Evolutionary conservation across 2,888 invertebrate genomes (phyloP), one percentile per base, ranked within the genome.

Genomic region (Athalia cordata): DNA sequence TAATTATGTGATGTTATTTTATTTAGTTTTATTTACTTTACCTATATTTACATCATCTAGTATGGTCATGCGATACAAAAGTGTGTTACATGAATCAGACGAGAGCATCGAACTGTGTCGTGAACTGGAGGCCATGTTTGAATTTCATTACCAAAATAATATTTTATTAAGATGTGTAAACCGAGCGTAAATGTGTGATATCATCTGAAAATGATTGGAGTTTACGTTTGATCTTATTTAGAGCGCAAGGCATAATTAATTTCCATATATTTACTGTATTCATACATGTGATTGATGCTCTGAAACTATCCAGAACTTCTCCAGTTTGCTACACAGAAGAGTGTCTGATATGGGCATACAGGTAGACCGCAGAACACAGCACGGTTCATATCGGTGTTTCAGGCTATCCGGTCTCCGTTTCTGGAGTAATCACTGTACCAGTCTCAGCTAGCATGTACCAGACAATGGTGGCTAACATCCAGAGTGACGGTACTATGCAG

Each of bases 401-500:
- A 94, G 94, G 94, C 43, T 95, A 95, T 92, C 96, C 96, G 74
- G 95, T 96, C 85, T 95, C 96, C 84, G 97, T 97, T 86, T 95
- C 97, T 86, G 98, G 98, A 80, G 97, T 98, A 92, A 97, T 98
- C 89, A 97, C 98, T 77, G 96, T 98, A 85, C 98, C 98, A 78
- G 97, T 98, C 81, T 96, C 97, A 64, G 96, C 96, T 79, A 96
- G 97, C 81, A 97, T 98, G 95, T 98, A 98, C 92, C 98, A 98
- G 92, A 96, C 97, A 80, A 97, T 98, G 93, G 96, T 98, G 88
- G 96, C 97, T 78, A 96, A 96, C 90, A 96, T 97, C 90, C 95
- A 96, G 90, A 93, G 93, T 85, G 96, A 96, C 90, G 96, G 95
- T 86, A 94, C 94, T 67, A 95, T 96, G 86, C 96, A 96, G 92